phyloP scores from a whole-genome alignment of 2,797 vertebrate species.

The Gobio occitaniae region DNA sequence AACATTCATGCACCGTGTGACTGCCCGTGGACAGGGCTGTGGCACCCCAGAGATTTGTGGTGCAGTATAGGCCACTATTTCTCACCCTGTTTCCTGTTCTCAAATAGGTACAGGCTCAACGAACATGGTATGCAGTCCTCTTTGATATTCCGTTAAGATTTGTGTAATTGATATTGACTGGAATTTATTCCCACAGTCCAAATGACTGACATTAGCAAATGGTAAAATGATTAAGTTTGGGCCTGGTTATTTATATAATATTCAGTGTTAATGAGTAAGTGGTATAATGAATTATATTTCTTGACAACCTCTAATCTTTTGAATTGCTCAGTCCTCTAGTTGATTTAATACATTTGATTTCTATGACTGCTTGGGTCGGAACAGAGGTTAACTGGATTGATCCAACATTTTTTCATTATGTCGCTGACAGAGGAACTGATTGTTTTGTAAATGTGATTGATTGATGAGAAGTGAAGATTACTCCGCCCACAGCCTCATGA shows the following conservation, averaged over 20 bases:
- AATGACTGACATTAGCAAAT: constrained; percentile 61
- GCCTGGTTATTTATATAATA: constrained; percentile 63
- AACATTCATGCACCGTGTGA: constrained; percentile 6
- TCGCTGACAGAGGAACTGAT: constrained; percentile 40
- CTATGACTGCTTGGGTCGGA: constrained; percentile 34
- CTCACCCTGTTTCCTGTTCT: constrained; percentile 12
- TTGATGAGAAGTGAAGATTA: constrained; percentile 31
- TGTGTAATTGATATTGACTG: constrained; percentile 55
- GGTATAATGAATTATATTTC: constrained; percentile 59
- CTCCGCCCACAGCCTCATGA: constrained; percentile 1
- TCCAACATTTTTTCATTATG: constrained; percentile 39
- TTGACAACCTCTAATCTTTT: constrained; percentile 61
- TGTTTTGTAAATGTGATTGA: constrained; percentile 43
- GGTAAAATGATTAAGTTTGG: constrained; percentile 59
- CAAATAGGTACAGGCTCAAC: constrained; percentile 34
- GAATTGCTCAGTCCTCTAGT: constrained; percentile 46
- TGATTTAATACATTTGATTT: constrained; percentile 50
- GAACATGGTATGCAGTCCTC: constrained; percentile 26
- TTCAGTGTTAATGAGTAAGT: constrained; percentile 56
- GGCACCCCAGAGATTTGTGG: constrained; percentile 20
- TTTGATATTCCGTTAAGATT: constrained; percentile 39
- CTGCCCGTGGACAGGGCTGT: background rate
- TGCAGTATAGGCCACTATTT: background rate
- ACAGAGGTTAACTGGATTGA: constrained; percentile 36
- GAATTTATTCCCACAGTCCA: constrained; percentile 54